Percentiles rank a stretch among this genome's conserved stretches.
Conservation (phyloP, 2,797 vertebrate species). For the Euthynnus affinis region DNA sequence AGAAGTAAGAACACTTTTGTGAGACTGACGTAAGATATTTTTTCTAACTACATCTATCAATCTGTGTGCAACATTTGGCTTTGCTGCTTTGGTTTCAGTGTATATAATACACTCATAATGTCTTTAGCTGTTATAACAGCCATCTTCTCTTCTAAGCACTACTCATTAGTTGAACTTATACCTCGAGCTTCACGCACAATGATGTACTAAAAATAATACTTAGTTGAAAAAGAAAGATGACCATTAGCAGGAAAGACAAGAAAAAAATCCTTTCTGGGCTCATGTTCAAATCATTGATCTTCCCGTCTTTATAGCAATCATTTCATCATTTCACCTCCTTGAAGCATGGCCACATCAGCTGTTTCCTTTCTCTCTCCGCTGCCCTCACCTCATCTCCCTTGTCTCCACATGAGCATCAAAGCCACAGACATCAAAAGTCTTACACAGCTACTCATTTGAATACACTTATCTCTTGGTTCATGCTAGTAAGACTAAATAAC, state of each 20-base stretch:
- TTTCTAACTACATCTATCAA: not conserved
- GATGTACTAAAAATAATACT: not conserved
- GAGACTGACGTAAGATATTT: not conserved
- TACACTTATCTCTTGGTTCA: conserved; percentile 59
- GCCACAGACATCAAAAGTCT: conserved; percentile 67
- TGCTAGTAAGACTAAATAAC: conserved; percentile 37
- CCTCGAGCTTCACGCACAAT: not conserved
- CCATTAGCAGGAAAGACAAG: not conserved
- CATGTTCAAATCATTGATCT: conserved; percentile 41
- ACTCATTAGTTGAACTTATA: not conserved
- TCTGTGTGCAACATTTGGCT: not conserved
- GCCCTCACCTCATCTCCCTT: conserved; percentile 38
- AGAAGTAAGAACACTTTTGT: not conserved
- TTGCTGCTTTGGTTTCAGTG: not conserved
- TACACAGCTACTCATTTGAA: conserved; percentile 58
- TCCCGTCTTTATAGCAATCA: conserved; percentile 9
- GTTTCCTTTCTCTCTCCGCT: conserved; percentile 14
- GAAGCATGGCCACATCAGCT: conserved; percentile 37
- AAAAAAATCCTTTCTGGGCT: not conserved
- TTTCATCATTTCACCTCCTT: conserved; percentile 50
- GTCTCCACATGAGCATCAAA: conserved; percentile 73
- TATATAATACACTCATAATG: not conserved
- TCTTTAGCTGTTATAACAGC: not conserved
- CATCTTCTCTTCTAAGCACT: not conserved
- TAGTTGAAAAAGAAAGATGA: conserved; percentile 11